phyloP scores from a whole-genome alignment of 2,888 invertebrate genomes.

The Zonitis immaculata region DNA sequence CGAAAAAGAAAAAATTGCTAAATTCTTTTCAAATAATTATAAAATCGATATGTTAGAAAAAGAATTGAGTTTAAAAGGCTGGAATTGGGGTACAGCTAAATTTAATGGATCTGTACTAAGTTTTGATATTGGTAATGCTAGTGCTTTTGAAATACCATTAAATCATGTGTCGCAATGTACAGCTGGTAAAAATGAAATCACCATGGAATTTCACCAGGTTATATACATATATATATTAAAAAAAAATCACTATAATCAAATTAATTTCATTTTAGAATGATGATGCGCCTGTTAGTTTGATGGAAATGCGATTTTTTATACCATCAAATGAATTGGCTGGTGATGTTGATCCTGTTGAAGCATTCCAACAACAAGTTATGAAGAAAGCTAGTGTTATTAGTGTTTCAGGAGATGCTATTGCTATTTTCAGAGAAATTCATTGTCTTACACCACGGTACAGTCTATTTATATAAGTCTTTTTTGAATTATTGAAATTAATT shows the following conservation, averaged over 20 bases:
- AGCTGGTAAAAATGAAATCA: conserved; percentile 96
- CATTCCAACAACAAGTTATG: conserved; percentile 96
- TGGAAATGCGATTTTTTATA: conserved; percentile 98
- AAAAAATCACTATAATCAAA: too few species aligned
- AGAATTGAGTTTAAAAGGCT: conserved; percentile 91
- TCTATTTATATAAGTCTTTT: too few species aligned
- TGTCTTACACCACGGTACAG: conserved; percentile 99
- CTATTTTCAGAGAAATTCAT: conserved; percentile 93
- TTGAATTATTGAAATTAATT: neutral
- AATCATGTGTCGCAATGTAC: conserved; percentile 94
- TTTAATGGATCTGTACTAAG: conserved; percentile 84
- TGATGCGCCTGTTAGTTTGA: conserved; percentile 92
- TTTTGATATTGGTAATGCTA: conserved; percentile 76
- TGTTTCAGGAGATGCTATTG: conserved; percentile 96
- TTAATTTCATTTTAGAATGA: conserved; percentile 70
- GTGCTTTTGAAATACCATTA: conserved; percentile 94
- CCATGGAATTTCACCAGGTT: conserved; percentile 94
- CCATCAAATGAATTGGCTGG: conserved; percentile 83
- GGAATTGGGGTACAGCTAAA: conserved; percentile 98
- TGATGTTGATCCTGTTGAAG: conserved; percentile 89
- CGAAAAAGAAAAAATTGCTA: conserved; percentile 90
- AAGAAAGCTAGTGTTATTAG: conserved; percentile 97
- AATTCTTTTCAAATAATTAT: conserved; percentile 81
- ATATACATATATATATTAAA: conserved; percentile 11
- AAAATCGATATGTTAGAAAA: conserved; percentile 83